Evolutionary conservation across 2,797 vertebrate species (phyloP), one percentile per base, ranked within the genome.

Genomic region (Argya squamiceps): DNA sequence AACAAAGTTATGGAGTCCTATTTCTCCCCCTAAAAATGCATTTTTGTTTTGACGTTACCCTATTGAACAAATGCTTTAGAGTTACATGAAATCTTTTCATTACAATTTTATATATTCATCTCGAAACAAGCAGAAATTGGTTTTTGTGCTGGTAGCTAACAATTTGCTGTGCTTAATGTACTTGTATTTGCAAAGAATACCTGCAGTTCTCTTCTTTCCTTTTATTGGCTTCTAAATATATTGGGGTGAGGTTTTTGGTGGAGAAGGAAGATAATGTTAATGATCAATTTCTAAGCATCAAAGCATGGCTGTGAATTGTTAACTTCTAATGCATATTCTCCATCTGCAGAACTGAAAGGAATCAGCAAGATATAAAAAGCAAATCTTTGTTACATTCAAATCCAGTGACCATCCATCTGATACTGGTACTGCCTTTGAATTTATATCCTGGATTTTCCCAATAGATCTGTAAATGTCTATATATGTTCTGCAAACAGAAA

Each of bases 401-500:
- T 71, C 46, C 19, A 75, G 56, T 34, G 78, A 55, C 82, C 30
- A 41, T 70, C 64, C 87, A 34, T 64, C 88, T 87, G 68, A 85
- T 74, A 29, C 87, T 88, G 58, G 75, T 75, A 29, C 39, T 92
- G 34, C 6, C 15, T 97, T 97, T 94, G 94, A 96, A 76, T 27
- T 15, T 55, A 30, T 73, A 89, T 50, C 60, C 26, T 83, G 26
- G 26, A 47, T 56, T 95, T 96, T 97, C 95, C 96, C 93, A 32
- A 6, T 49, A 95, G 93, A 56, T 97, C 83, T 95, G 41, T 96
- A 96, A 97, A 95, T 97, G 79, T 91, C 47, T 32, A 7, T 91
- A 76, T 96, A 71, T 41, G 11, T 95, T 96, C 76, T 89, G 93
- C 89, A 97, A 96, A 96, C 73, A 92, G 86, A 95, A 98, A 96